Conservation (phyloP, 2,888 invertebrate species). For the Conchocele bisecta region DNA sequence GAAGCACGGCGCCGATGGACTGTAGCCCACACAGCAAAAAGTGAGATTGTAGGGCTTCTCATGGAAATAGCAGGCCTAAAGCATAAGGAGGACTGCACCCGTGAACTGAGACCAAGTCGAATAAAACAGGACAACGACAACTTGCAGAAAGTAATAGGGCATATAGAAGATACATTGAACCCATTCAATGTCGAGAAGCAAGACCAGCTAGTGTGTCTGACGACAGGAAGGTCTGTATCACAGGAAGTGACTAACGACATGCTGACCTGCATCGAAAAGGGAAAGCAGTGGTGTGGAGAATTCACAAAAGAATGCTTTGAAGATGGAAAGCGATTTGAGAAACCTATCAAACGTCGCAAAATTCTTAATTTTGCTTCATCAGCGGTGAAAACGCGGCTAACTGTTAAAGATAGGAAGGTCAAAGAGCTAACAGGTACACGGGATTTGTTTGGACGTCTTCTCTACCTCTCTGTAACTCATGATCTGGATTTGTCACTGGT, state of each 20-base stretch:
- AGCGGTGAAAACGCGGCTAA: not conserved
- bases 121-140: too few relatives aligned
- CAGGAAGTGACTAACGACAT: too few relatives aligned
- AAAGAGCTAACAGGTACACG: slow-evolving; percentile 18
- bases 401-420: not conserved
- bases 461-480: slow-evolving; percentile 2
- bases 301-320: slow-evolving; percentile 31
- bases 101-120: too few relatives aligned
- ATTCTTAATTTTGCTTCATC: slow-evolving; percentile 27
- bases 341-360: slow-evolving; percentile 34
- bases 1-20: slow-evolving; percentile 19
- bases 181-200: too few relatives aligned
- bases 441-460: slow-evolving; percentile 42
- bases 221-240: too few relatives aligned
- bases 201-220: too few relatives aligned
- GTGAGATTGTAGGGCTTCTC: too few relatives aligned
- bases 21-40: slow-evolving; percentile 1
- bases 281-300: slow-evolving; percentile 26
- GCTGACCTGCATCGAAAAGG: too few relatives aligned
- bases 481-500: slow-evolving; percentile 35
- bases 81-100: too few relatives aligned
- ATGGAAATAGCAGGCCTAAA: too few relatives aligned
- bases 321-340: slow-evolving; percentile 34
- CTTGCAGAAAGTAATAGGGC: too few relatives aligned
- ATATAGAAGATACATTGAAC: too few relatives aligned